Percentiles rank a stretch among this genome's conserved stretches.
phyloP scores from a whole-genome alignment of 2,113 vertebrate species.

The Irena cyanogastra region DNA sequence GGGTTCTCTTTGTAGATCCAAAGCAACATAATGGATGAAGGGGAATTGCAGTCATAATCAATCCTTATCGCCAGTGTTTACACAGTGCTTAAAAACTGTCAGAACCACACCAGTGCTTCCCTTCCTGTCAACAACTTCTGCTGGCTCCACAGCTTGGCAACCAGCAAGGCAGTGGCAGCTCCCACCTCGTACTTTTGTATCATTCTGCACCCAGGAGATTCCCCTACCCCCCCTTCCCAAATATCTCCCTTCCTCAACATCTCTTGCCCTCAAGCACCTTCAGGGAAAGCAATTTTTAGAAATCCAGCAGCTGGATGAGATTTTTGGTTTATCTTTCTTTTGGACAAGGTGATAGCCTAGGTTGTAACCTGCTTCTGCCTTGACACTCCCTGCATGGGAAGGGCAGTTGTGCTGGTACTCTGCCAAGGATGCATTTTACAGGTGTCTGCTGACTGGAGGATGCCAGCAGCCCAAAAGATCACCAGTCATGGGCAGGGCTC shows the following conservation, averaged over 20 bases:
- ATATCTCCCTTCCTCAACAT: background rate
- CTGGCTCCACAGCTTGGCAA: background rate
- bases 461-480: background rate
- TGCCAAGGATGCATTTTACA: background rate
- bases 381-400: rapidly evolving
- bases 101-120: background rate
- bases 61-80: background rate
- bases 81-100: background rate
- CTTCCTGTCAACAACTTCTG: background rate
- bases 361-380: background rate
- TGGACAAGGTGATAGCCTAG: background rate
- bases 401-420: background rate
- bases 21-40: background rate
- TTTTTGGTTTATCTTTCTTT: background rate
- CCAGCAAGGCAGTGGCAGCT: background rate
- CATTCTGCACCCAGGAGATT: background rate
- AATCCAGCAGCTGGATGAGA: background rate
- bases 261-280: background rate
- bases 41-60: background rate
- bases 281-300: background rate
- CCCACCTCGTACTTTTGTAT: rapidly evolving
- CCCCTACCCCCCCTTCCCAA: rapidly evolving
- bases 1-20: background rate
- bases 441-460: background rate
- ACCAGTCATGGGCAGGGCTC: background rate